These are phyloP conservation scores for Numenius arquata DNA, from an alignment of 2,113 vertebrate species.

Conservation along the genomic window DNA sequence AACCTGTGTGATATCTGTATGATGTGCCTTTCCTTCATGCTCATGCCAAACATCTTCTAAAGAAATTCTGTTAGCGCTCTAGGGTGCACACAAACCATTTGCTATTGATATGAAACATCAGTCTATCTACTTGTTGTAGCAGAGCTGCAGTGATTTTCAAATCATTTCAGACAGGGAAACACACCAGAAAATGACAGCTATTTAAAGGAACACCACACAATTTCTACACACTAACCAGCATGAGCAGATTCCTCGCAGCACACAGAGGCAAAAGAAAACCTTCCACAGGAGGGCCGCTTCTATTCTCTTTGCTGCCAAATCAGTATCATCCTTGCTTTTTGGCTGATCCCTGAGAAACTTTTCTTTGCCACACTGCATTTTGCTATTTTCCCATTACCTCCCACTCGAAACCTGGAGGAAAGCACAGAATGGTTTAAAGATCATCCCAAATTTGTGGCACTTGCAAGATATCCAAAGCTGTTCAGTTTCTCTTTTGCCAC, in stretches of 20 bases:
- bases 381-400: not conserved
- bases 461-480: not conserved
- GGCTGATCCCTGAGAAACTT: not conserved
- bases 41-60: not conserved
- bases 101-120: not conserved
- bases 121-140: not conserved
- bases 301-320: not conserved
- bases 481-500: not conserved
- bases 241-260: not conserved
- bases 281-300: not conserved
- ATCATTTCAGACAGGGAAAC: not conserved
- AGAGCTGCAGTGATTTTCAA: not conserved
- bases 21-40: not conserved
- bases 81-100: not conserved
- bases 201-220: not conserved
- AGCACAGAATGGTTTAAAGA: not conserved
- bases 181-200: not conserved
- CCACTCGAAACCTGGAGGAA: not conserved
- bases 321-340: not conserved
- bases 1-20: not conserved
- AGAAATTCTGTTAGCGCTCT: not conserved
- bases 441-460: not conserved
- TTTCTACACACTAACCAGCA: not conserved
- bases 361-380: not conserved
- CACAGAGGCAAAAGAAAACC: not conserved